Evolutionary conservation across 2,888 invertebrate genomes (phyloP), one percentile per base, ranked within the genome.

Genomic region (Thymelicus sylvestris): DNA sequence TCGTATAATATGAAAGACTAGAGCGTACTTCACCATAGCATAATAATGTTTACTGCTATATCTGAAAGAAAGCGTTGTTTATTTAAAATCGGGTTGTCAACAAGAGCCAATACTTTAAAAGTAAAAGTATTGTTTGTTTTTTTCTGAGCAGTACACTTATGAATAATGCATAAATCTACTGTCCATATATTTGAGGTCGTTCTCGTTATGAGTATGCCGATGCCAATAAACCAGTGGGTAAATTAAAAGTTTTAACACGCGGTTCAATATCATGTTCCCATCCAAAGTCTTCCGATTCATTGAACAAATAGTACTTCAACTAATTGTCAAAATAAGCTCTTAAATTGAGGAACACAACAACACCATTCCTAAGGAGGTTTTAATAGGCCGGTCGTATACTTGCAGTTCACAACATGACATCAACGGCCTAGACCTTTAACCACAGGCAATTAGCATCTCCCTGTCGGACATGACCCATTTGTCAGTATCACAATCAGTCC

Each of bases 391-490:
- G 52, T 59, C 59, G 39, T 57, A 64, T 69, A 68, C 57, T 55
- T 59, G 59, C 47, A 68, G 68, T 57, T n/a, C 47, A 63, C 24
- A 57, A 8, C 50, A 70, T 70, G 69, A 70, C 64, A 65, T 70
- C 69, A 70, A 65, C 69, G 69, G 59, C 64, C 69, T 70, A 70
- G 69, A 70, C 69, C 69, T 63, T 65, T 70, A 41, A 59, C 64
- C 71, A 76, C 71, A 74, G 67, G 38, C 79, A 79, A 78, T 79
- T 77, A 72, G 61, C 65, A 73, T 67, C 73, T 73, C 66, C 50
- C 52, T 50, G 72, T 76, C 76, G 80, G 81, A 79, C 81, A 78
- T 81, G 85, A 80, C 86, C 86, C 79, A 84, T 85, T 85, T 83
- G 83, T 81, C 78, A 78, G 81, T 79, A 80, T 80, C 81, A 69